phyloP scores from a whole-genome alignment of 2,797 vertebrate genomes.

The Podarcis lilfordi region DNA sequence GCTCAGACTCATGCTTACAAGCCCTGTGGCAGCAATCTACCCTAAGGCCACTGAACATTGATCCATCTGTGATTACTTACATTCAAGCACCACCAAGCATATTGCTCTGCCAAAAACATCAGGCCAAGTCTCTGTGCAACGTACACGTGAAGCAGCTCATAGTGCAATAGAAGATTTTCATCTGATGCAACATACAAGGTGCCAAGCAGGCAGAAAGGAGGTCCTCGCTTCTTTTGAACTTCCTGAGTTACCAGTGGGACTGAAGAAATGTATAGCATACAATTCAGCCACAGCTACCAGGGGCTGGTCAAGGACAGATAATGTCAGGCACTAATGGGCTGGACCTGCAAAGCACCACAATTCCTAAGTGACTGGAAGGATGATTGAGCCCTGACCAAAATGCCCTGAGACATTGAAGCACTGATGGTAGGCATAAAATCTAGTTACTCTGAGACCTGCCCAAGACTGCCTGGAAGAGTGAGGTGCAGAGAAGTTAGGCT shows the following conservation, averaged over 20 bases:
- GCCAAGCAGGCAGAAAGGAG: not conserved
- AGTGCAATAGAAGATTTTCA: not conserved
- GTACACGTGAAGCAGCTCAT: not conserved
- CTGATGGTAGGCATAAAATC: not conserved
- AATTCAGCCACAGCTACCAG: not conserved
- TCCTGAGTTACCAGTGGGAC: slow-evolving; percentile 9
- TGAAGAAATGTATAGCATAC: not conserved
- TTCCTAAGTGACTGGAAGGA: not conserved
- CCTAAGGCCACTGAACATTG: not conserved
- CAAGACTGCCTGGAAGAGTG: not conserved
- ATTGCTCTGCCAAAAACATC: slow-evolving; percentile 6
- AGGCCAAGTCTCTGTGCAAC: not conserved
- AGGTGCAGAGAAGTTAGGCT: not conserved
- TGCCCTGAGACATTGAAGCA: slow-evolving; percentile 8
- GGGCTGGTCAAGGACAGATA: not conserved
- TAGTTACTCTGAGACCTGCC: not conserved
- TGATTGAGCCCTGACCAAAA: slow-evolving; percentile 15
- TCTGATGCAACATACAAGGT: not conserved
- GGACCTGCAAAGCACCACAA: not conserved
- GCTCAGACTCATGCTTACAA: no score
- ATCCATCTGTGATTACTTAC: not conserved
- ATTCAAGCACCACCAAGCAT: not conserved
- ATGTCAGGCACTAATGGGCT: not conserved
- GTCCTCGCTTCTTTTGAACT: not conserved
- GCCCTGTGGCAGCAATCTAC: not conserved